Evolutionary conservation across 2,888 invertebrate genomes (phyloP), one percentile per base, ranked within the genome.

Genomic region (Hemistola chrysoprasaria): DNA sequence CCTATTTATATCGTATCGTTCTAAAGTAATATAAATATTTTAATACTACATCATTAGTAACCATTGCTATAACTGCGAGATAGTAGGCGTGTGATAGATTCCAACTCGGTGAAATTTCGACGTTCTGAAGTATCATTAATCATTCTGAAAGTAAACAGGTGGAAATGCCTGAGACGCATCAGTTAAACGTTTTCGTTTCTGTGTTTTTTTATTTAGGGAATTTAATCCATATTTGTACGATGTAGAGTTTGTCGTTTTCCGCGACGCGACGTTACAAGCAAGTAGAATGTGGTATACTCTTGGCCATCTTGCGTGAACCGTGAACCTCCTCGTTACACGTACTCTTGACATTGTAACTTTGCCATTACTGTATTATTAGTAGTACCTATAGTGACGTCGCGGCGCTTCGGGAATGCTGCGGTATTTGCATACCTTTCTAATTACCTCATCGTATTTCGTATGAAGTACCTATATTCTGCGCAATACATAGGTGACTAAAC

Each of bases 341-440:
- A 80, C 65, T 77, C 84, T 85, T 84, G 83, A 85, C 85, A 83
- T 84, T 86, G 83, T 71, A 50, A 52, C 54, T 53, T 4, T 52
- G 61, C 68, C 72, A 72, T 71, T 71, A 68, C 57, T 40, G 42
- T 72, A 72, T 71, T 71, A 68, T 57, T 40, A 40, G 32, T 46
- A n/a, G n/a, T 16, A 16, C 16, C 16, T 16, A 16, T 4, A n/a
- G n/a, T 4, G 16, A 39, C 65, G 59, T 62, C 63, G 62, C 60
- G 54, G 11, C 8, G 42, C 40, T 8, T 23, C 11, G 27, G 24
- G 40, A 47, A 42, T 36, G 33, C 43, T 45, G 33, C 59, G 59
- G 52, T 55, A 65, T 69, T 74, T 69, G 67, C 74, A 72, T 78
- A 65, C 65, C 71, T 71, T 53, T 43, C 56, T 55, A 54, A 59